Conservation (phyloP, 1,140 invertebrate genomes). For the Armadillidium nasatum region DNA sequence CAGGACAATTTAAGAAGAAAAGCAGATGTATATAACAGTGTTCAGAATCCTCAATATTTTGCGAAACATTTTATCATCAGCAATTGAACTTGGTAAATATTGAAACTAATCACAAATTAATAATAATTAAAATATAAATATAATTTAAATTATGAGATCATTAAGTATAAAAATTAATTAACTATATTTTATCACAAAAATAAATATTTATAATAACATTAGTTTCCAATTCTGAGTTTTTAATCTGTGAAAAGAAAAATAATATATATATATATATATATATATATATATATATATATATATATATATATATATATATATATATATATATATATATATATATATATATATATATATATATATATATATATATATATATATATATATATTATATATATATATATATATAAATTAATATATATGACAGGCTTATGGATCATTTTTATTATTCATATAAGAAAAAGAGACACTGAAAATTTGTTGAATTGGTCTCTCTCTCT, state of each 20-base stretch:
- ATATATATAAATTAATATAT: no score
- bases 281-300: conserved; percentile 14
- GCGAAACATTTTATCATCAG: not conserved
- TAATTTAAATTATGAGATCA: not conserved
- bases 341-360: not conserved
- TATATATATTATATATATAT: no score
- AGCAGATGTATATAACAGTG: not conserved
- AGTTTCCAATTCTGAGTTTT: no score
- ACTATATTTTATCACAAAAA: not conserved
- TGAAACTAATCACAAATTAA: not conserved
- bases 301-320: conserved; percentile 14
- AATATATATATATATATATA: not conserved
- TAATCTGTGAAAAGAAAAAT: not conserved
- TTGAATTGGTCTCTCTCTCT: no score
- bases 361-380: not conserved
- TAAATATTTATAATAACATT: not conserved
- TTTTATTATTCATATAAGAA: no score
- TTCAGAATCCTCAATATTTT: not conserved
- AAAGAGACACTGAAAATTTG: no score
- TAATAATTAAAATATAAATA: not conserved
- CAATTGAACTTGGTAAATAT: not conserved
- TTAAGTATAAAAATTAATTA: not conserved
- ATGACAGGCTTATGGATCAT: no score
- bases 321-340: conserved; percentile 14
- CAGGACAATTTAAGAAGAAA: not conserved